phyloP scores from a whole-genome alignment of 2,797 vertebrate genomes.

The Xyrichtys novacula region DNA sequence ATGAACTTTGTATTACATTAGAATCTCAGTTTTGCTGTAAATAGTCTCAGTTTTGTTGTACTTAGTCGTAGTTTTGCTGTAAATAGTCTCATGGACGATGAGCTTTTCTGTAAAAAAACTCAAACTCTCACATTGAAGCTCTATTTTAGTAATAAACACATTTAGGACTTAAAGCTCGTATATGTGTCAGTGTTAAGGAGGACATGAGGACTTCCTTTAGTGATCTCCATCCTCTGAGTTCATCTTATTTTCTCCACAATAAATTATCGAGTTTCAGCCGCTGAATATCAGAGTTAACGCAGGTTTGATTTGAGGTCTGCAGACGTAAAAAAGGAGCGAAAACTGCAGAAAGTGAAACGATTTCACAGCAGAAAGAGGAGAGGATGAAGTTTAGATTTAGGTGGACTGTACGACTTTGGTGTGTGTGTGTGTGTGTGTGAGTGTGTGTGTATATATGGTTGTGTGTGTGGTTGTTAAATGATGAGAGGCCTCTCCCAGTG shows the following conservation, averaged over 20 bases:
- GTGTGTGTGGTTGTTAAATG: conserved; percentile 26
- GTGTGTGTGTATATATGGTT: conserved; percentile 31
- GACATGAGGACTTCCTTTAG: too few species aligned
- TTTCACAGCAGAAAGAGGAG: background rate
- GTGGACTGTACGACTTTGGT: background rate
- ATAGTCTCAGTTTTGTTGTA: too few species aligned
- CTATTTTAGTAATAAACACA: too few species aligned
- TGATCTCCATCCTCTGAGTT: too few species aligned
- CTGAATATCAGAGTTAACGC: background rate
- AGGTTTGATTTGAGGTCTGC: background rate
- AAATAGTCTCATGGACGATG: too few species aligned
- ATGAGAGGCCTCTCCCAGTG: conserved; percentile 30
- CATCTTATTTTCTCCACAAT: background rate
- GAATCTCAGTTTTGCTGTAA: too few species aligned
- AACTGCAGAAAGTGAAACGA: background rate
- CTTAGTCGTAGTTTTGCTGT: too few species aligned
- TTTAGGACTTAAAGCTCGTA: too few species aligned
- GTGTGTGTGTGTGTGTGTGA: conserved; percentile 19
- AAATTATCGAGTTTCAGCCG: background rate
- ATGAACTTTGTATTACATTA: too few species aligned
- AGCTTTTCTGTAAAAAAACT: too few species aligned
- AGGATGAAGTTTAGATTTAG: background rate
- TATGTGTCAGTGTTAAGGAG: too few species aligned
- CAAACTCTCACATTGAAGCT: too few species aligned
- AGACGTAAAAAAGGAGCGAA: background rate